Evolutionary conservation across 2,797 vertebrate genomes (phyloP).

Genomic region (Thalassophryne amazonica): DNA sequence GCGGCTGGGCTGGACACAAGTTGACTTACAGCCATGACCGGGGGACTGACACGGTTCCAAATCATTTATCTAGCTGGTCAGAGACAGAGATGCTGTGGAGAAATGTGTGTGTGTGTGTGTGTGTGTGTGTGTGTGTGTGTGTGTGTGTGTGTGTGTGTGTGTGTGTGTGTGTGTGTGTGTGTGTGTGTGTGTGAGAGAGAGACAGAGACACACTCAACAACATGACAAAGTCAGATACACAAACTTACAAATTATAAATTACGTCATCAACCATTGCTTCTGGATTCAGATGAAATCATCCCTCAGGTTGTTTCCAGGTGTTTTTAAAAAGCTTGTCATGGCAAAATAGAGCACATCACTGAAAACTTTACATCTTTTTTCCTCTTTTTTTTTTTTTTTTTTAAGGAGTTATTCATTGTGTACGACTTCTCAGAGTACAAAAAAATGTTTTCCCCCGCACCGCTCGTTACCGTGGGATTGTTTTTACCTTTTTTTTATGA

Average conservation of each 20-base stretch:
- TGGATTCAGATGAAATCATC: constrained; percentile 50
- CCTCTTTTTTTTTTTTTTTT: constrained; percentile 25
- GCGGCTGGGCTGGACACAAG: constrained; percentile 51
- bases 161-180: constrained; percentile 41
- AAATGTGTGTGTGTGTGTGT: constrained; percentile 46
- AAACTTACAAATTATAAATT: constrained; percentile 73
- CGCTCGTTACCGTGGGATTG: constrained; percentile 62
- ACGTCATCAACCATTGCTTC: constrained; percentile 59
- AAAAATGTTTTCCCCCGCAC: constrained; percentile 66
- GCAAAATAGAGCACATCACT: constrained; percentile 80
- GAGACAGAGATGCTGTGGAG: constrained; percentile 44
- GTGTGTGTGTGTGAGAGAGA: constrained; percentile 49
- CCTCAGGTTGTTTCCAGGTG: constrained; percentile 50
- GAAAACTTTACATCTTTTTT: constrained; percentile 71
- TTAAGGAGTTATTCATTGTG: constrained; percentile 52
- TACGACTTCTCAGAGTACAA: constrained; percentile 74
- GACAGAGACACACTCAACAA: constrained; percentile 61
- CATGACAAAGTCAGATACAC: constrained; percentile 52
- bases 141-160: constrained; percentile 42
- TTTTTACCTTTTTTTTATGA: constrained; percentile 65
- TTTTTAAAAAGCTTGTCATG: constrained; percentile 78
- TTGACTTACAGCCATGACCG: constrained; percentile 41
- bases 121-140: constrained; percentile 20
- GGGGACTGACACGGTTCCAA: constrained; percentile 49
- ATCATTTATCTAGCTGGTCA: constrained; percentile 51